Evolutionary conservation across 2,113 vertebrate species (phyloP), one percentile per base, ranked within the genome.

Genomic region (Chaetura pelagica): DNA sequence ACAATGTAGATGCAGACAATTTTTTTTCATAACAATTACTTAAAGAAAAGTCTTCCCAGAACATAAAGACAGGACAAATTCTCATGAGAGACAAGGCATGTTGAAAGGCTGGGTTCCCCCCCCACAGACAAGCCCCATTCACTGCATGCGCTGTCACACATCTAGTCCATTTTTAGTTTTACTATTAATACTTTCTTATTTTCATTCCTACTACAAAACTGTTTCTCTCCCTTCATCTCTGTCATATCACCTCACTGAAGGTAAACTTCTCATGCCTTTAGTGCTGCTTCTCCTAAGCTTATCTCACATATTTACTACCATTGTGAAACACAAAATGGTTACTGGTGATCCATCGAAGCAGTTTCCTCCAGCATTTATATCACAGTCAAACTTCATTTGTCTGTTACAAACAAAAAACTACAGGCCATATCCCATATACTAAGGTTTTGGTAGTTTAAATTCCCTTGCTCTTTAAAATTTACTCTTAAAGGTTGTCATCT

Each of bases 141-240:
- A 12, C 17, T 32, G 8, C 44, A 6, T 59, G 34, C 0, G 3
- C 38, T 9, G 7, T 26, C 30, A 48, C 6, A 21, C 1, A 2
- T 34, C 10, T 22, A 64, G 26, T 4, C 12, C 46, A 42, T 51
- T 75, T 46, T 10, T 49, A 51, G 46, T 87, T 42, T 55, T 34
- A 27, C 9, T 66, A 42, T 2, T 30, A 22, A 72, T 35, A 51
- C 7, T 54, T 69, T 46, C 20, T 22, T 23, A 24, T 89, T 89
- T 89, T 83, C 11, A 69, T 54, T 66, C 16, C 30, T 49, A 27
- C 15, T 38, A 35, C 9, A 40, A 55, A 64, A 42, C 18, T 66
- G 7, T 29, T n/a, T 64, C n/a, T 74, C 27, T 77, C 32, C 46
- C 30, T 66, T 78, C 44, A 22, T 7, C n/a, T 52, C 32, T 52